These are phyloP conservation scores for Eupithecia dodoneata DNA, from an alignment of 2,888 invertebrate genomes.

Conservation along the genomic window DNA sequence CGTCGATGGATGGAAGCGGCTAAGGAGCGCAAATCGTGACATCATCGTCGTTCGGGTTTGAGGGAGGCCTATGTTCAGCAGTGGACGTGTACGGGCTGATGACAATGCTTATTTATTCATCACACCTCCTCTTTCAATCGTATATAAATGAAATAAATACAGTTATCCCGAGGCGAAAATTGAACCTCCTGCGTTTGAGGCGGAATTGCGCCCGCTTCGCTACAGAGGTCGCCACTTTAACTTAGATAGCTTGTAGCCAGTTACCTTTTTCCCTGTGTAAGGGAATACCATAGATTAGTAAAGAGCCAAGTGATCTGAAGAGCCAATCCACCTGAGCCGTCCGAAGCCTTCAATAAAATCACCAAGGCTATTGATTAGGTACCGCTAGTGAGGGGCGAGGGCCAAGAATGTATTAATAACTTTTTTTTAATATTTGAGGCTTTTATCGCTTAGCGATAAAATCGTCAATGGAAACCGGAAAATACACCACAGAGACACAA, in stretches of 20 bases:
- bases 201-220: not conserved
- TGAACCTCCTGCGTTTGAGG: not conserved
- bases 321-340: not conserved
- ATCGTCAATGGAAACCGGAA: no score
- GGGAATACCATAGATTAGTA: not conserved
- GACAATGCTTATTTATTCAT: not conserved
- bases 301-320: not conserved
- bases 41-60: no score
- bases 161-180: not conserved
- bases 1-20: no score
- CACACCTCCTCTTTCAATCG: not conserved
- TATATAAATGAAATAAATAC: not conserved
- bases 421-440: no score
- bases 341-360: not conserved
- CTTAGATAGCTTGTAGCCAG: not conserved
- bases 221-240: not conserved
- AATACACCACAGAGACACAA: no score
- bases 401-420: not conserved
- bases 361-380: not conserved
- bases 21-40: no score
- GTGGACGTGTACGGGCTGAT: no score
- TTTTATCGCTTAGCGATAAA: no score
- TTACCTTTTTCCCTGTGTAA: not conserved
- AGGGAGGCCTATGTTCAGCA: no score
- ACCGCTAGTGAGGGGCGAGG: not conserved